Evolutionary conservation across 1,140 invertebrate species (phyloP).

Genomic region (Augochlora pura): DNA sequence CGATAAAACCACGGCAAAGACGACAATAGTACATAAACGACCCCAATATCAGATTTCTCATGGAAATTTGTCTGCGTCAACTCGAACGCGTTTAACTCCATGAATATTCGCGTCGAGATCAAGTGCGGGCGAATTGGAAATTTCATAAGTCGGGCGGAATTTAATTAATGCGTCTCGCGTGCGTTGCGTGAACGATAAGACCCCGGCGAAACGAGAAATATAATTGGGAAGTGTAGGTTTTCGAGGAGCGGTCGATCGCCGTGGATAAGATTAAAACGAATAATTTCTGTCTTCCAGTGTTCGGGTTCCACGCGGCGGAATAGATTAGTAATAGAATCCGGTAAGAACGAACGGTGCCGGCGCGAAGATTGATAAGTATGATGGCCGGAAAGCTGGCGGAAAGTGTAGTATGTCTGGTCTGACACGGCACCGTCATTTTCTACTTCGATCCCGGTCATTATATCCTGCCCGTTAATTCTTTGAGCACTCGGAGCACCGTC

Average conservation of each 20-base stretch:
- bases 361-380: background rate
- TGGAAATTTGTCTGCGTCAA: background rate
- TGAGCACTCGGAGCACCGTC: background rate
- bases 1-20: too few relatives aligned
- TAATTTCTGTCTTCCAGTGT: background rate
- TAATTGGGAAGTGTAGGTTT: too few relatives aligned
- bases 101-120: too few relatives aligned
- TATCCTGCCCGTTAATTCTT: background rate
- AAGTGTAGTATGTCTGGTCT: background rate
- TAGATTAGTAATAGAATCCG: background rate
- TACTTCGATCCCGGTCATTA: background rate
- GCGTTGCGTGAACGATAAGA: too few relatives aligned
- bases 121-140: too few relatives aligned
- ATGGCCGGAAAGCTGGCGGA: background rate
- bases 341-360: background rate
- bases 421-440: conserved; percentile 2
- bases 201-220: too few relatives aligned
- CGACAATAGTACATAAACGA: too few relatives aligned
- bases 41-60: background rate
- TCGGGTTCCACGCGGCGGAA: background rate
- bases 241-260: too few relatives aligned
- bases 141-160: too few relatives aligned
- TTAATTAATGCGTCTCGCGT: too few relatives aligned
- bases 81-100: too few relatives aligned
- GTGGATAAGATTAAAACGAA: too few relatives aligned